These are phyloP conservation scores for Paramuricea clavata DNA, from an alignment of 92 coral and sea anemone genomes.

Conservation along the genomic window DNA sequence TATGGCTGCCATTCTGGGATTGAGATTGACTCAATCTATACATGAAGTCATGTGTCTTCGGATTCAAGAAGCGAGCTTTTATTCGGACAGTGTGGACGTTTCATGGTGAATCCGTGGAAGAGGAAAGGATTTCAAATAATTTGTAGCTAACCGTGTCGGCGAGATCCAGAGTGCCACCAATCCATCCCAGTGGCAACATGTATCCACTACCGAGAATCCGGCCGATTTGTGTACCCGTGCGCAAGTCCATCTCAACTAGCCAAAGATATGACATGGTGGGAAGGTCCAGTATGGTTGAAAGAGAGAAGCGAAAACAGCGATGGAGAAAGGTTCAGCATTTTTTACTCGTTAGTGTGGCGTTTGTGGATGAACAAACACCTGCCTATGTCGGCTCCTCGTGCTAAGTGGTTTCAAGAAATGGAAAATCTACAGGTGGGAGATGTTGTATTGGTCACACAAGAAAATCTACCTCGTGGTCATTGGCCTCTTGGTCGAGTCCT, in stretches of 20 bases:
- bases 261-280: conserved; percentile 57
- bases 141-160: conserved; percentile 61
- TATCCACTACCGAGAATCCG: conserved; percentile 59
- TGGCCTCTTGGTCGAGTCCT: too few species aligned
- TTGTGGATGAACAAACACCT: too few species aligned
- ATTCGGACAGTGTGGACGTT: too few species aligned
- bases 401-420: too few species aligned
- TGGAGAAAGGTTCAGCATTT: too few species aligned
- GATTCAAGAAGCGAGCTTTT: background rate
- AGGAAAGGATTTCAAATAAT: conserved; percentile 62
- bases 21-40: conserved; percentile 61
- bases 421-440: too few species aligned
- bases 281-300: conserved; percentile 56
- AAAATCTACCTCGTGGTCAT: too few species aligned
- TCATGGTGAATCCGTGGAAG: conserved; percentile 52
- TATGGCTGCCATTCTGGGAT: conserved; percentile 67
- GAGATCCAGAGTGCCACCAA: conserved; percentile 62
- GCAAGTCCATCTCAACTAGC: conserved; percentile 41
- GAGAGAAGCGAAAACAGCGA: conserved; percentile 9
- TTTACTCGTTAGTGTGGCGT: too few species aligned
- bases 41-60: conserved; percentile 21
- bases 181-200: too few species aligned
- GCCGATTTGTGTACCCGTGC: conserved; percentile 66
- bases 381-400: too few species aligned
- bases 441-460: too few species aligned